Evolutionary conservation across 2,888 invertebrate genomes (phyloP), one percentile per base, ranked within the genome.

Genomic region (Agapetus fuscipes): DNA sequence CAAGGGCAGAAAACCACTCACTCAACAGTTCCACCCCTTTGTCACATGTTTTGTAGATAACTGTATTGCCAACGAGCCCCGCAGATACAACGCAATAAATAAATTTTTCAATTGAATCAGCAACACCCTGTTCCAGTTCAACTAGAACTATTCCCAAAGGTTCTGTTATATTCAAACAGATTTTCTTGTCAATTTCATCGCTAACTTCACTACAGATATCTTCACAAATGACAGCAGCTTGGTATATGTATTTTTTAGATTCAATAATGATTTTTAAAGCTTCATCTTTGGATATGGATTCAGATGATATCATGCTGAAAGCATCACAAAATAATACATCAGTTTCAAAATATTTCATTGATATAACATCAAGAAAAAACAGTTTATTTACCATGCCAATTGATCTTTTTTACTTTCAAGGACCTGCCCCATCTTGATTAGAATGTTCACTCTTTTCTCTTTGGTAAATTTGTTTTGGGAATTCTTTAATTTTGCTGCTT

Each of bases 21-120:
- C 20, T 6, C 9, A 20, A 20, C 9, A 6, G 5, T 9, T 6
- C 9, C 4, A 9, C 20, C 9, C 20, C 20, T 10, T 26, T 12
- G 15, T 17, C 20, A 11, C 13, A 15, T 16, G 37, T 12, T 27
- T 3, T 33, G 9, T 30, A 44, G 13, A 61, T 51, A 12, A 60
- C 49, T 10, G 54, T 44, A 46, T 61, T 61, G 17, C 61, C 60
- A 49, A 51, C 50, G 13, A 55, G 43, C 17, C 57, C 37, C 5
- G 56, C 53, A 9, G 52, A 49, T n/a, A 55, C 38, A 16, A 57
- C 51, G 16, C 54, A 34, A 27, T 44, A 37, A 16, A 49, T 48
- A 13, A 28, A 36, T 16, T 17, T 10, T 9, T 38, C 9, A 27
- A 49, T 49, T 9, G 37, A 31, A 17, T 43, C 40, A 11, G 48